Base-by-base conservation (phyloP, 2,888 invertebrate genomes). In the Cataglyphis albicans region DNA sequence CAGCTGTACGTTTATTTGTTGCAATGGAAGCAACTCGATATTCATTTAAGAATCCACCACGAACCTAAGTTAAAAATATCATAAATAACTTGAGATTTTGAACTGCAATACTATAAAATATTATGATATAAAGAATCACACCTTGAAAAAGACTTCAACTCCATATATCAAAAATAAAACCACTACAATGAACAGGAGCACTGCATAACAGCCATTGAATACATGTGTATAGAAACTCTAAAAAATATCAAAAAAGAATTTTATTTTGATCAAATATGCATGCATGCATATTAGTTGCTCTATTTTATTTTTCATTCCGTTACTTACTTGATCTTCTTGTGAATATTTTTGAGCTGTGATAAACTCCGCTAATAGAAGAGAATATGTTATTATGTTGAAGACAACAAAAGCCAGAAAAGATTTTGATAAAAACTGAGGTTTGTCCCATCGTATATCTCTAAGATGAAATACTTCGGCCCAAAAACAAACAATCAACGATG, bases 391-490 rank as follows among this genome's bases (percentile, higher is more conserved):
- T 91, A 98, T 96, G 95, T 98, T 98, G 95, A 98, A 98, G 21
- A 97, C 97, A 81, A 98, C 96, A 93, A 98, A 98, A 25, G 98
- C 98, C 73, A 98, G 96, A 95, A 98, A 98, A 70, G 98, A 98
- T 95, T 98, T 98, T 80, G 98, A 98, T 72, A 98, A 96, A 95
- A 98, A 98, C 93, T 98, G 97, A 59, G 98, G 98, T 90, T 97
- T 97, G 94, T 98, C 98, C 97, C 97, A 98, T 86, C 97, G 97
- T 89, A 98, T 97, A 93, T 98, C 97, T 87, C 97, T 97, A 78
- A 98, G 95, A 94, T 98, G 98, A 95, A 98, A 98, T 70, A 98
- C 97, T 97, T 98, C 98, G 59, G 98, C 98, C 98, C 98, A 98
- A 94, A 98, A 98, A 95, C 98, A 98, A 88, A 98, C 98, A 89